Conservation (phyloP, 2,888 invertebrate species). For the Rambutsinella grinnellia region DNA sequence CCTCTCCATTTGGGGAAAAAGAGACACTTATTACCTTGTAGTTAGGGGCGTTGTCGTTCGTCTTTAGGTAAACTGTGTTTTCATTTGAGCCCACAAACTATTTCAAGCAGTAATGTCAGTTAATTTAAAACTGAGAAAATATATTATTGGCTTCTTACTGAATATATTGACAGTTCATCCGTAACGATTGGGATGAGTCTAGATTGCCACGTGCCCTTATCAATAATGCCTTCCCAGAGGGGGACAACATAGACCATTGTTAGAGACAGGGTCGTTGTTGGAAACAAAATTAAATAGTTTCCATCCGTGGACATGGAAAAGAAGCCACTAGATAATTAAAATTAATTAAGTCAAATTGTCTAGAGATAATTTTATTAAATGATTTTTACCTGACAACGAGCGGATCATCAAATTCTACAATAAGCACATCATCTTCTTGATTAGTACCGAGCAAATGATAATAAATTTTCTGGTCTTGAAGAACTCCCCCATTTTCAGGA, state of each 20-base stretch:
- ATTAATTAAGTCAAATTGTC: not conserved
- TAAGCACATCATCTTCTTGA: slow-evolving; percentile 87
- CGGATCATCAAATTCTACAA: slow-evolving; percentile 93
- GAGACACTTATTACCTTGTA: too few species aligned
- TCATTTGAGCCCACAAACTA: too few species aligned
- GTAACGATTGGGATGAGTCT: too few species aligned
- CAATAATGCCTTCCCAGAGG: too few species aligned
- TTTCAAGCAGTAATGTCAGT: too few species aligned
- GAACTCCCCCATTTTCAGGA: slow-evolving; percentile 75
- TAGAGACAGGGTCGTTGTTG: slow-evolving; percentile 85
- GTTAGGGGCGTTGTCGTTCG: slow-evolving; percentile 94
- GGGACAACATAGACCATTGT: slow-evolving; percentile 89
- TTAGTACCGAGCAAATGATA: slow-evolving; percentile 90
- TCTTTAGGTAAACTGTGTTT: slow-evolving; percentile 79
- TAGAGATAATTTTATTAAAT: not conserved
- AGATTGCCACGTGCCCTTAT: too few species aligned
- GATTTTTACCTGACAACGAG: slow-evolving; percentile 78
- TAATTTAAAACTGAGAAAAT: too few species aligned
- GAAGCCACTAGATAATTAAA: slow-evolving; percentile 74
- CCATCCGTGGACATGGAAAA: slow-evolving; percentile 92
- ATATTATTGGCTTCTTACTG: too few species aligned
- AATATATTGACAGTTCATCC: too few species aligned
- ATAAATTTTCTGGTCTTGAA: slow-evolving; percentile 91
- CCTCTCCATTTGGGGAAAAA: slow-evolving; percentile 77
- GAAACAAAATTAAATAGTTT: slow-evolving; percentile 84